Conservation (phyloP, 2,888 invertebrate species). For the Ceratothoa steindachneri region DNA sequence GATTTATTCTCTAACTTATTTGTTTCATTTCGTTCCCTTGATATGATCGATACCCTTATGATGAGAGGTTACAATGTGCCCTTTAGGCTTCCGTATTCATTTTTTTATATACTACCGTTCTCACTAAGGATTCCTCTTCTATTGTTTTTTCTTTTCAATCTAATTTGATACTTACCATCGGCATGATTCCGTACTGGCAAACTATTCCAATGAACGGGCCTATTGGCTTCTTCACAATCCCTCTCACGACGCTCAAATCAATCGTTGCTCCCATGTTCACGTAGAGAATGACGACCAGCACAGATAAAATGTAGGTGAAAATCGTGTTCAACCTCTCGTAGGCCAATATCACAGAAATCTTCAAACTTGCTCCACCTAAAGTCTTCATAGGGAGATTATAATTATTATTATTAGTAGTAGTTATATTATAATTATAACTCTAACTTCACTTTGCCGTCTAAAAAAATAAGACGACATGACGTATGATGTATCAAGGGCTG, state of each 20-base stretch:
- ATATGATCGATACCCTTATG: too few species aligned
- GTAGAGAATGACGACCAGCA: constrained; percentile 73
- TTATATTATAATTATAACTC: too few species aligned
- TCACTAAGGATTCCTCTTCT: too few species aligned
- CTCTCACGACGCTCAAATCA: constrained; percentile 67
- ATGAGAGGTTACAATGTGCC: too few species aligned
- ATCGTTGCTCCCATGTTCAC: constrained; percentile 87
- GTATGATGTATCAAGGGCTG: too few species aligned
- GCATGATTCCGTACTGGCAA: constrained; percentile 78
- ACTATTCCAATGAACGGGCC: constrained; percentile 73
- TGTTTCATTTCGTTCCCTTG: too few species aligned
- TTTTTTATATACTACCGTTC: too few species aligned
- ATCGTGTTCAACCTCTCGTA: constrained; percentile 54
- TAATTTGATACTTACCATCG: constrained; percentile 71
- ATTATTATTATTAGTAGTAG: constrained; percentile 17
- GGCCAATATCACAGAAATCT: constrained; percentile 28
- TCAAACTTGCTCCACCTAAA: neutral
- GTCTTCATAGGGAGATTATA: neutral
- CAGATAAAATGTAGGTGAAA: constrained; percentile 70
- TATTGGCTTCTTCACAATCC: constrained; percentile 66
- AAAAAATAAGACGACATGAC: too few species aligned
- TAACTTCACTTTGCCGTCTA: too few species aligned
- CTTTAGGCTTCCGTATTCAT: too few species aligned
- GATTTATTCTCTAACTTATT: too few species aligned
- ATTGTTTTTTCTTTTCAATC: too few species aligned